phyloP scores from a whole-genome alignment of 2,888 invertebrate genomes.

The Parelbella ahira region DNA sequence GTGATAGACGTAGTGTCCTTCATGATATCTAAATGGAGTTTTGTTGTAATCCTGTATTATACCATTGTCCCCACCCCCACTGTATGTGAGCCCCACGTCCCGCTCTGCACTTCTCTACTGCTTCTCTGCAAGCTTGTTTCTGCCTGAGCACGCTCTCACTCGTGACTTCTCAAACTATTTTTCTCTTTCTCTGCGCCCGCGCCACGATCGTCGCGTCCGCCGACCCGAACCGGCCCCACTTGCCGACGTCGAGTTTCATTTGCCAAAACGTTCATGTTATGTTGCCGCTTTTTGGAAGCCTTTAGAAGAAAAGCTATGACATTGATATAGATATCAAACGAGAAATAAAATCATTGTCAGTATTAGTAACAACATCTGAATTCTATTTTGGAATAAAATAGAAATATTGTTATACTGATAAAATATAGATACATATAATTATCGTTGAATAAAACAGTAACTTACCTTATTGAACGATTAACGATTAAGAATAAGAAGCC shows the following conservation, averaged over 20 bases:
- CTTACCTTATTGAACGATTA: too few species aligned
- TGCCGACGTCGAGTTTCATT: slow-evolving; percentile 57
- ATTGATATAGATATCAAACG: slow-evolving; percentile 34
- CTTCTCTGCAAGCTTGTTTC: slow-evolving; percentile 81
- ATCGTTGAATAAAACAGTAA: background rate
- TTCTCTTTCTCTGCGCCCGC: slow-evolving; percentile 57
- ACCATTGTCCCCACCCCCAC: slow-evolving; percentile 72
- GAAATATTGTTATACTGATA: too few species aligned
- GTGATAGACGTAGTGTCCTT: slow-evolving; percentile 39
- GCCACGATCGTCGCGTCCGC: slow-evolving; percentile 38
- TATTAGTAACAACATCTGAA: too few species aligned
- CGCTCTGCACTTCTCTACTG: slow-evolving; percentile 81
- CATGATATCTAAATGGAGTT: slow-evolving; percentile 53
- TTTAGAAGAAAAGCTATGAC: slow-evolving; percentile 60
- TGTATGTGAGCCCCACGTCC: slow-evolving; percentile 77
- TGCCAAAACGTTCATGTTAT: slow-evolving; percentile 63
- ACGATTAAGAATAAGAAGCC: background rate
- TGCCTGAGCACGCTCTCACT: slow-evolving; percentile 78
- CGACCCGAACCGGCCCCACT: slow-evolving; percentile 54
- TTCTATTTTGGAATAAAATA: too few species aligned
- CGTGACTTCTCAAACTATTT: slow-evolving; percentile 58
- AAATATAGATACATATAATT: too few species aligned
- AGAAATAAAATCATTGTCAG: slow-evolving; percentile 13
- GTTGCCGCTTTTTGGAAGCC: slow-evolving; percentile 72
- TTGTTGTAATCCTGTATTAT: slow-evolving; percentile 76